Base-by-base conservation (phyloP, 2,888 invertebrate species). In the Dysmachus trigonus region DNA sequence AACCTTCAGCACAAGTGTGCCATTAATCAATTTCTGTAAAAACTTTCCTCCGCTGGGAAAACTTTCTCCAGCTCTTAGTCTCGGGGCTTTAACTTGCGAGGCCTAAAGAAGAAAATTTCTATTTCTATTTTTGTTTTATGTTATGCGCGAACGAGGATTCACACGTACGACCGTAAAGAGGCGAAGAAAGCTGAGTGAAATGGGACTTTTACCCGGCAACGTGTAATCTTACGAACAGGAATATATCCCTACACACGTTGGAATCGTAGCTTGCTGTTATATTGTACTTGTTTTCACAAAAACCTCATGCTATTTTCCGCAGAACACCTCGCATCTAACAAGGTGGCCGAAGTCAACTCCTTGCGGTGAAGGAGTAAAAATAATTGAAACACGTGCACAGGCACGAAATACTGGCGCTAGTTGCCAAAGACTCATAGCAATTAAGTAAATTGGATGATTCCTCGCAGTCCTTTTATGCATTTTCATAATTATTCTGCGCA, bases 371-470 rank as follows among this genome's bases (percentile, higher is more conserved):
- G 47, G 47, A 77, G 77, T 47, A 30, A 77, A 47, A 77, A 77
- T 41, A 77, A 77, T 77, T 47, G 47, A 77, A 77, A 41, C 27
- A 22, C 77, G 27, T 22, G 22, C 33, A 33, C 76, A 10, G 35
- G 18, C 22, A 76, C 31, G 76, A 76, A 76, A 33, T 76, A 33
- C 35, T n/a, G 22, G 76, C 47, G 18, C 22, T 47, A 77, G 30
- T 47, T 77, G 22, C 77, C 27, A 22, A 47, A 47, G 77, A 77
- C 77, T 47, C 47, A 10, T 30, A 77, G 77, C 77, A 77, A 77
- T 77, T 77, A 77, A 47, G 47, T 77, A 77, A 77, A 77, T 77
- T 77, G 77, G 77, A 77, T 77, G 77, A 77, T 77, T 47, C 47
- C 30, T 35, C 41, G 47, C 30, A 18, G 30, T 47, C 41, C 47